These are phyloP conservation scores for Cordilura impudica DNA, from an alignment of 2,888 invertebrate genomes.

Conservation along the genomic window DNA sequence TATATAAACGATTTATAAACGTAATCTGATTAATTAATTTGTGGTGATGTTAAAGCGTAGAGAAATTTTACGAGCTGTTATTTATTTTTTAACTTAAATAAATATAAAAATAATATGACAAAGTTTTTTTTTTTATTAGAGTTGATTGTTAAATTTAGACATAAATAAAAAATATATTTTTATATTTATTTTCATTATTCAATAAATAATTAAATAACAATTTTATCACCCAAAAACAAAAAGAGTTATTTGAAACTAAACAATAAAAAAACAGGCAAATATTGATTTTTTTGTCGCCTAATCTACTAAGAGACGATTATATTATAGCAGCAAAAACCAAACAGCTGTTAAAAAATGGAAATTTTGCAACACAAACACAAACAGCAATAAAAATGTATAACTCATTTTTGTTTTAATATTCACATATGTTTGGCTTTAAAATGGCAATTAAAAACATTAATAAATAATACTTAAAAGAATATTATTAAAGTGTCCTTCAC, in stretches of 20 bases:
- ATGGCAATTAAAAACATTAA: neutral
- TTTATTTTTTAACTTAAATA: neutral
- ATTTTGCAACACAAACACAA: neutral
- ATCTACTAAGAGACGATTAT: neutral
- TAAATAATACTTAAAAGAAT: constrained; percentile 8
- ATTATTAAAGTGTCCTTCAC: constrained; percentile 58
- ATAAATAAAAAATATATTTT: neutral
- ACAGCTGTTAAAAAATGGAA: constrained; percentile 15
- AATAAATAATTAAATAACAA: neutral
- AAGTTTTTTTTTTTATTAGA: too few relatives aligned
- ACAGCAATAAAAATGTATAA: neutral
- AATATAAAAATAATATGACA: neutral
- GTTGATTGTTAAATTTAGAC: neutral
- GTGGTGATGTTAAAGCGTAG: neutral
- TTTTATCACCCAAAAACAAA: neutral
- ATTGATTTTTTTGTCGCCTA: constrained; percentile 24
- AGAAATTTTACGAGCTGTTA: neutral
- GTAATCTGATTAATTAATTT: constrained; percentile 20
- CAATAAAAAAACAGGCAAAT: constrained; percentile 29
- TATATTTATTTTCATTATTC: neutral
- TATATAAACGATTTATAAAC: constrained; percentile 16
- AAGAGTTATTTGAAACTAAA: neutral
- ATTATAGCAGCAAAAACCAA: neutral
- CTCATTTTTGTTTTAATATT: neutral
- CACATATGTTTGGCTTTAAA: neutral